These are phyloP conservation scores for Amiota minor DNA, from an alignment of 2,888 invertebrate species.

Conservation along the genomic window DNA sequence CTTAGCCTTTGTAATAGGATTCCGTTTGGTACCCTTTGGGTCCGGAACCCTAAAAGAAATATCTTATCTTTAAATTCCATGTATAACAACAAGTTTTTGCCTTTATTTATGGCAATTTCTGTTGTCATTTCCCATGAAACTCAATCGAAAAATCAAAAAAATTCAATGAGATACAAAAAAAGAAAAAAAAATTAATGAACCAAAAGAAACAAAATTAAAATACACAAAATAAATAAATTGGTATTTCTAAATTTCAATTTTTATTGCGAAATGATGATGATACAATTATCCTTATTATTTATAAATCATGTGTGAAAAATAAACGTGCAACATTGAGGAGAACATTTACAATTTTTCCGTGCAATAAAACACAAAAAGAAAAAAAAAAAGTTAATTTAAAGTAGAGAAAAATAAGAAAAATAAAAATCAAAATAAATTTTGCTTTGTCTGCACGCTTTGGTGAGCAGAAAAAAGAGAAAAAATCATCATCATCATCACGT, in stretches of 20 bases:
- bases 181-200: constrained; percentile 64
- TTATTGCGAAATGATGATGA: not conserved
- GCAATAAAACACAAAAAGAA: constrained; percentile 38
- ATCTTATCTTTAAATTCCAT: too few relatives aligned
- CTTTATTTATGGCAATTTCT: too few relatives aligned
- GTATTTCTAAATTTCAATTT: too few relatives aligned
- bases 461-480: constrained; percentile 6
- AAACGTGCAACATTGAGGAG: constrained; percentile 2
- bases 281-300: constrained; percentile 35
- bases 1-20: too few relatives aligned
- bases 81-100: too few relatives aligned
- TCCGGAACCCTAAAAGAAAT: too few relatives aligned
- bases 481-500: constrained; percentile 2
- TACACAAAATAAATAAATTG: not conserved
- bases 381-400: not conserved
- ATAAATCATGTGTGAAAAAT: constrained; percentile 28
- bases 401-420: constrained; percentile 7
- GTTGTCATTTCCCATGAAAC: too few relatives aligned
- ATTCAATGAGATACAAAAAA: constrained; percentile 21
- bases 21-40: too few relatives aligned
- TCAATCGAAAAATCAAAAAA: too few relatives aligned
- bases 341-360: not conserved
- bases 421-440: not conserved
- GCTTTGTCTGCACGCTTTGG: constrained; percentile 15
- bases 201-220: constrained; percentile 40